Evolutionary conservation across 2,797 vertebrate genomes (phyloP).

Genomic region (Muraenolepis orangiensis): DNA sequence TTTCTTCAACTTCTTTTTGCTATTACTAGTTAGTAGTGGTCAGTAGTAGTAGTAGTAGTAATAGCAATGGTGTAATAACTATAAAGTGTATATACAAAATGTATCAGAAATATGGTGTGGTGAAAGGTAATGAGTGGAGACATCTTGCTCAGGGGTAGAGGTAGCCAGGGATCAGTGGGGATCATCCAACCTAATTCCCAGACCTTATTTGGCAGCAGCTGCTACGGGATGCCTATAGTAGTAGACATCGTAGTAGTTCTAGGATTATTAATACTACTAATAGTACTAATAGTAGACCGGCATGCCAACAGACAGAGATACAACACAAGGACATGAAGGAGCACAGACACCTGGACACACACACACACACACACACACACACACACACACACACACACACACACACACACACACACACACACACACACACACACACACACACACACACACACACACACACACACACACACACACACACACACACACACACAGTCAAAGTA

Average conservation of each 20-base stretch:
- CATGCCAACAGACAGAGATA: constrained; percentile 32
- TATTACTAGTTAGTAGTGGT: neutral
- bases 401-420: constrained; percentile 16
- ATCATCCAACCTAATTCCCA: neutral
- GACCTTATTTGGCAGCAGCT: neutral
- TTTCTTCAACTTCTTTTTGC: too few species aligned
- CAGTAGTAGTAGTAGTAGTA: neutral
- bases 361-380: constrained; percentile 11
- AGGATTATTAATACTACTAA: neutral
- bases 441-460: constrained; percentile 20
- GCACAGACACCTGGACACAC: neutral
- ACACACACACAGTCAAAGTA: constrained; percentile 31
- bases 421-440: constrained; percentile 27
- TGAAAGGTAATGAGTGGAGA: neutral
- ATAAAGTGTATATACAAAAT: neutral
- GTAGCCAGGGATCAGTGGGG: neutral
- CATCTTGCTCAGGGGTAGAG: neutral
- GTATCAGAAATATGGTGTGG: neutral
- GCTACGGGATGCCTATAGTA: neutral
- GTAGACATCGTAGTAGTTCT: neutral
- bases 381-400: constrained; percentile 1
- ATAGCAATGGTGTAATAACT: neutral
- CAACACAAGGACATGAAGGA: neutral
- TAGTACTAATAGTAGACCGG: constrained; percentile 5
- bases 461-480: constrained; percentile 23